Evolutionary conservation across 2,113 vertebrate genomes (phyloP), one percentile per base, ranked within the genome.

Genomic region (Xenus cinereus): DNA sequence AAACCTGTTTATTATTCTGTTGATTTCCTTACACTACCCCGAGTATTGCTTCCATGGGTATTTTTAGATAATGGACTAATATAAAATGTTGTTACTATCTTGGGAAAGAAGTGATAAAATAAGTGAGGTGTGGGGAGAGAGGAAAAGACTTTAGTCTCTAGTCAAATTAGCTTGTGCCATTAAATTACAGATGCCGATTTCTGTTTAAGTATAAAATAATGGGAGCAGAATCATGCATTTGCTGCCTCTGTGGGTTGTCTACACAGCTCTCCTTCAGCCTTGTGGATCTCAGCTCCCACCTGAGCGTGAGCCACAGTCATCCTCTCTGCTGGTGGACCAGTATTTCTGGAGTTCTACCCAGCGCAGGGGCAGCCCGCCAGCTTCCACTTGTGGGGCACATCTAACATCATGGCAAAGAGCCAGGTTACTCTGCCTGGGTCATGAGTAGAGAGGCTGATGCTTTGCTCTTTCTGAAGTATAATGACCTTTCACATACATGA

Each of bases 51-150:
- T 93, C n/a, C 53, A 43, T 59, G 39, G 48, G 23, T 82, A n/a
- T 85, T 96, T 96, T 93, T 97, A 88, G 51, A 67, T 71, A 91
- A 88, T 41, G 59, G 4, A 37, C 35, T 87, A 72, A 66, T 84
- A 89, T 6, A 63, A 81, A 69, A 22, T 35, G 57, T 75, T 95
- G 46, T 72, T 89, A 68, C 62, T 84, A 13, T 68, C 19, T 37
- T 68, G 23, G 19, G 71, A 75, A 57, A 94, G 15, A 62, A 90
- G 17, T 30, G 13, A 68, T 75, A 84, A 95, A 94, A 71, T 57
- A 84, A 87, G 39, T 45, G 73, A 90, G 24, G 17, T 62, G 7
- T 50, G 11, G 30, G 35, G 48, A 72, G 45, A 71, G 46, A 57
- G 67, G 72, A 54, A 60, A 69, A 78, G 39, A 5, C 56, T 90